phyloP scores from a whole-genome alignment of 2,888 invertebrate species.

The Leptopilina syphax region DNA sequence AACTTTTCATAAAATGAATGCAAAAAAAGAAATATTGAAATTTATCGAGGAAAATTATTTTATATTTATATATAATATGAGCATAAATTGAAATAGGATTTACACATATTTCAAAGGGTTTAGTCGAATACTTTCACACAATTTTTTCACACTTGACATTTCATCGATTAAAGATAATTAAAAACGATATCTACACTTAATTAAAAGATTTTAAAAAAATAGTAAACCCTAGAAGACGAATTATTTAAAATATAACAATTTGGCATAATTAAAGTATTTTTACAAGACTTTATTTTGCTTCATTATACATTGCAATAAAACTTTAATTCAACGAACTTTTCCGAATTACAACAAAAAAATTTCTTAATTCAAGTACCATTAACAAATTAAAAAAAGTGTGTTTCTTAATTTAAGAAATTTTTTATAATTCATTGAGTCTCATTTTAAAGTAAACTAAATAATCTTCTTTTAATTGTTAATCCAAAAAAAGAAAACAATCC shows the following conservation, averaged over 20 bases:
- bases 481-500: constrained; percentile 14
- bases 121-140: constrained; percentile 37
- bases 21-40: constrained; percentile 10
- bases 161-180: constrained; percentile 7
- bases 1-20: constrained; percentile 20
- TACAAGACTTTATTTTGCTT: too few species aligned
- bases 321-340: too few species aligned
- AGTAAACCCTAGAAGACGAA: constrained; percentile 21
- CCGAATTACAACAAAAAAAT: too few species aligned
- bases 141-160: constrained; percentile 1
- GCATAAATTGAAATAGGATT: constrained; percentile 32
- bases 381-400: too few species aligned
- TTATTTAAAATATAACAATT: constrained; percentile 23
- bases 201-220: constrained; percentile 30
- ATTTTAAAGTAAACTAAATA: too few species aligned
- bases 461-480: constrained; percentile 5
- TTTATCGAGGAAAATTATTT: constrained; percentile 12
- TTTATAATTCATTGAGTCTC: too few species aligned
- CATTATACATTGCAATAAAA: too few species aligned
- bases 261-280: constrained; percentile 1
- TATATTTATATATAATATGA: not conserved
- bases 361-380: too few species aligned
- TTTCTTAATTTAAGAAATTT: too few species aligned
- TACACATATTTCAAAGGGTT: constrained; percentile 31
- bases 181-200: constrained; percentile 40